Evolutionary conservation across 2,888 invertebrate genomes (phyloP), one percentile per base, ranked within the genome.

Genomic region (Micoletzkya japonica): DNA sequence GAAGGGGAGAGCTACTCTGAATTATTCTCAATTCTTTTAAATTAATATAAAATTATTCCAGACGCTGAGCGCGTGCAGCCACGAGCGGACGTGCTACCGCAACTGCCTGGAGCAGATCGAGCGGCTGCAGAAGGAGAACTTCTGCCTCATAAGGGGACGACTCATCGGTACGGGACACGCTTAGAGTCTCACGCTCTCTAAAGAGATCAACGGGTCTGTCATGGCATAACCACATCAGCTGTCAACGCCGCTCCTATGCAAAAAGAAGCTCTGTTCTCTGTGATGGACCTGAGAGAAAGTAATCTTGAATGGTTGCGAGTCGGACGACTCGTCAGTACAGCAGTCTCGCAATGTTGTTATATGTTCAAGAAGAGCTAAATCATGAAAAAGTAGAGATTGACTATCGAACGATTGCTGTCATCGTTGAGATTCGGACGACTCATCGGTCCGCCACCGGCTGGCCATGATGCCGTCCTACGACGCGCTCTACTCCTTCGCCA

Each of bases 401-500:
- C n/a, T n/a, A n/a, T n/a, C n/a, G n/a, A n/a, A n/a, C n/a, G n/a
- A n/a, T n/a, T n/a, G 44, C 44, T 54, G 24, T 24, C 10, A 7
- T 10, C 56, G 10, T 59, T 14, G 28, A 57, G 68, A 68, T 20
- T 58, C 57, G 30, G 68, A 68, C 34, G 68, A 68, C 28, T 49
- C 57, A 26, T 17, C 58, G 0, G 68, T 68, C 26, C 37, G 59
- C 7, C 71, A 57, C 44, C 32, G 75, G 70, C 54, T 84, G 32
- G 84, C 82, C 34, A 68, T 78, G 63, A 59, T 85, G 67, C 83
- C 83, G 7, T 76, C 81, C 6, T 85, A 84, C 71, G 85, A 85
- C 60, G 81, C 82, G 0, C 75, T 85, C 28, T 85, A 84, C 70
- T 74, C 83, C 6, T 85, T 85, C 66, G 76, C 85, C 6, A 78